These are phyloP conservation scores for Ichneumon xanthorius DNA, from an alignment of 2,888 invertebrate species.

Conservation along the genomic window DNA sequence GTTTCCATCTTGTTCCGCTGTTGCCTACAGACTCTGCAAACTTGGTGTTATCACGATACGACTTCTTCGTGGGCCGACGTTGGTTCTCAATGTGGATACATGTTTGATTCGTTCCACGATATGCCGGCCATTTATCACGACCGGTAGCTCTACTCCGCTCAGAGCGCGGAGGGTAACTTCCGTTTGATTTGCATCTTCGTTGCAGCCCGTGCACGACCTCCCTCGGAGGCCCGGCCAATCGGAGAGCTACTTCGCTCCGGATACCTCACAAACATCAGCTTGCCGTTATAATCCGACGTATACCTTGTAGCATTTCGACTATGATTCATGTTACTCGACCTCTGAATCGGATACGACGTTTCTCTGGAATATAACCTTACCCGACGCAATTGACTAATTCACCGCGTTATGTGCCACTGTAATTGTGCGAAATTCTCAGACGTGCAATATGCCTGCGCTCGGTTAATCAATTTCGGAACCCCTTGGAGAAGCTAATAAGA, in stretches of 20 bases:
- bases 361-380: not conserved
- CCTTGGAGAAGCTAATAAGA: not conserved
- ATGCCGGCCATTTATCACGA: constrained; percentile 18
- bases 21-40: not conserved
- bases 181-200: constrained; percentile 32
- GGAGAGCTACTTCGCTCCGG: not conserved
- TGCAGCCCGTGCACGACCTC: not conserved
- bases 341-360: not conserved
- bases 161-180: constrained; percentile 6
- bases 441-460: not conserved
- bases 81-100: not conserved
- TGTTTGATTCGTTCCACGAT: constrained; percentile 6
- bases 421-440: not conserved
- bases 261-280: not conserved
- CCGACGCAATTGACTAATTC: not conserved
- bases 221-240: not conserved
- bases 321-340: not conserved
- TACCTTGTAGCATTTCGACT: not conserved
- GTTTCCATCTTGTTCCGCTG: not conserved
- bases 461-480: not conserved
- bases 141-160: not conserved
- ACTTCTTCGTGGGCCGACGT: not conserved
- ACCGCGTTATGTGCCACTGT: not conserved
- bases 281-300: not conserved
- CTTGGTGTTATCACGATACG: not conserved